Evolutionary conservation across 2,797 vertebrate genomes (phyloP).

Genomic region (Halcyon chelicuti): DNA sequence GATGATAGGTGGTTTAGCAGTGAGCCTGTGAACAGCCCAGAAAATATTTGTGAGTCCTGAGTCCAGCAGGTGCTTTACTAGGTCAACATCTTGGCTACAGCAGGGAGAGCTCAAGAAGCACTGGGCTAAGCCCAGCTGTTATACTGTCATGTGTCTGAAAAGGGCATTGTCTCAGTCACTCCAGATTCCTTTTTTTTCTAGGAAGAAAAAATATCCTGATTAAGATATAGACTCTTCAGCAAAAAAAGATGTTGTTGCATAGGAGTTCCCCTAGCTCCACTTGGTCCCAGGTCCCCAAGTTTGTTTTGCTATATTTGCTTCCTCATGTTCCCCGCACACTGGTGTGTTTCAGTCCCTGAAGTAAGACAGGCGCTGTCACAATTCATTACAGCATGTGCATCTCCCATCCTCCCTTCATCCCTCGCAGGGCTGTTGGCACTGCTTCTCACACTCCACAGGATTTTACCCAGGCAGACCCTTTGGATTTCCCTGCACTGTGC

Average conservation of each 20-base stretch:
- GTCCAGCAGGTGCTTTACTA: not conserved
- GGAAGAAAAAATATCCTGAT: not conserved
- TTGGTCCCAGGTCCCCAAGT: not conserved
- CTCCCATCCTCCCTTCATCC: not conserved
- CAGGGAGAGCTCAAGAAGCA: not conserved
- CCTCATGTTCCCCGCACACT: not conserved
- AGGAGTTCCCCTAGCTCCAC: not conserved
- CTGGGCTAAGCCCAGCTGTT: not conserved
- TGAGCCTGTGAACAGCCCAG: not conserved
- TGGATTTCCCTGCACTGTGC: not conserved
- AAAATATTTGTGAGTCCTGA: not conserved
- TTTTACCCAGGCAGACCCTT: not conserved
- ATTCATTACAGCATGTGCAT: not conserved
- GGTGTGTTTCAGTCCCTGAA: not conserved
- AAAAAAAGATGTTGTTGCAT: not conserved
- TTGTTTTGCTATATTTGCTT: not conserved
- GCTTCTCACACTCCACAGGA: not conserved
- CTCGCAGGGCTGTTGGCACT: not conserved
- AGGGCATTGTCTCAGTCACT: not conserved
- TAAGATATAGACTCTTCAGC: not conserved
- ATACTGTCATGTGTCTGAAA: not conserved
- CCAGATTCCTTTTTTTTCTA: not conserved
- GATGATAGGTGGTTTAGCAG: not conserved
- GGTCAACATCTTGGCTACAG: not conserved
- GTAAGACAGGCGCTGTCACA: constrained; percentile 8